Percentiles rank a stretch among this genome's conserved stretches.
Conservation (phyloP, 1,140 invertebrate species). For the Akabosia matsudoensis region DNA sequence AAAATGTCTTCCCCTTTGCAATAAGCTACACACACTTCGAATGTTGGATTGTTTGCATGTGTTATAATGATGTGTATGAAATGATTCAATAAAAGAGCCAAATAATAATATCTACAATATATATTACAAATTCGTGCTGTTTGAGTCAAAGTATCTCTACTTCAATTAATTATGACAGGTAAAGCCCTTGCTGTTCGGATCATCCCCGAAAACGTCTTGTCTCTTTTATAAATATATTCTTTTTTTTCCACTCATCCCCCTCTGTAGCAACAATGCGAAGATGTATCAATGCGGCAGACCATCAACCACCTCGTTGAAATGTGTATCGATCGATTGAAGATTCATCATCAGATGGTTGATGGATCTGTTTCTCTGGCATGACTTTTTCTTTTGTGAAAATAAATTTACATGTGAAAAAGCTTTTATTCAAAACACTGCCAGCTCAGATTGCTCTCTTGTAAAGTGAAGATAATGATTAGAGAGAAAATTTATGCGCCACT, state of each 20-base stretch:
- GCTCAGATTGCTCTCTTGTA: too few species aligned
- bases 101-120: conserved; percentile 1
- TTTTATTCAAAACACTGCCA: too few species aligned
- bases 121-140: conserved; percentile 13
- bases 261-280: background rate
- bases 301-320: background rate
- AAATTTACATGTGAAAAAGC: too few species aligned
- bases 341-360: conserved; percentile 23
- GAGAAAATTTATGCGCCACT: too few species aligned
- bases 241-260: background rate
- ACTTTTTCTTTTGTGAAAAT: background rate
- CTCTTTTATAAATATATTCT: background rate
- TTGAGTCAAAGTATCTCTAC: background rate
- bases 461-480: too few species aligned
- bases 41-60: too few species aligned
- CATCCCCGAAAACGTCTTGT: background rate
- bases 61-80: too few species aligned
- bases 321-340: conserved; percentile 17
- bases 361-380: conserved; percentile 1
- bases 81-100: background rate
- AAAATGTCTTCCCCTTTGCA: too few species aligned
- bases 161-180: conserved; percentile 25
- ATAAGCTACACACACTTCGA: too few species aligned
- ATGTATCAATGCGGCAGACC: background rate
- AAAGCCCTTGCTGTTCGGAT: background rate